Evolutionary conservation across 2,888 invertebrate genomes (phyloP).

Genomic region (Frankliniella intonsa): DNA sequence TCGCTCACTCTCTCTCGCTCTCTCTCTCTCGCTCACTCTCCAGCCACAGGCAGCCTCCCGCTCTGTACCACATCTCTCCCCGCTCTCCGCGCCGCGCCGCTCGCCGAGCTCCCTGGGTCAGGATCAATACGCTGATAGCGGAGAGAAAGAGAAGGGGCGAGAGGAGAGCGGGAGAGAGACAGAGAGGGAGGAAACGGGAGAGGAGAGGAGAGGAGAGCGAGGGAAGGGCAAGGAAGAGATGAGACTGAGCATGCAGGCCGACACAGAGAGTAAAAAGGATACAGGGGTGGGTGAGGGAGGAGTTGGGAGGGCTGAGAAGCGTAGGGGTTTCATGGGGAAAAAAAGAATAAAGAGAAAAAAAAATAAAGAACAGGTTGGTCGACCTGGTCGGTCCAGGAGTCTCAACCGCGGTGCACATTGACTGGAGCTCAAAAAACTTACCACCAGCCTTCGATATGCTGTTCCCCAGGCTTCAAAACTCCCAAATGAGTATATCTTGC

Average conservation of each 20-base stretch:
- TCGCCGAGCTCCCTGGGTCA: constrained; percentile 32
- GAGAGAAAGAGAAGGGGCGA: constrained; percentile 22
- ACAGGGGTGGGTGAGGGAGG: background rate
- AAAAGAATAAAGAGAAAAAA: too few relatives aligned
- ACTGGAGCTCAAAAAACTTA: too few relatives aligned
- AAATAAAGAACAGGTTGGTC: too few relatives aligned
- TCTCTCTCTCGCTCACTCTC: constrained; percentile 34
- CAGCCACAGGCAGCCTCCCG: constrained; percentile 32
- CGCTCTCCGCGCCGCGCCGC: constrained; percentile 36
- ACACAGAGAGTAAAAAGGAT: constrained; percentile 23
- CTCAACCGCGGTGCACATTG: too few relatives aligned
- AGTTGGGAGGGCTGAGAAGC: too few relatives aligned
- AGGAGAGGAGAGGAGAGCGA: constrained; percentile 13
- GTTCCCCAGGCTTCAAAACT: too few relatives aligned
- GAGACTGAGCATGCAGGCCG: too few relatives aligned
- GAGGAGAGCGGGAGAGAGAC: background rate
- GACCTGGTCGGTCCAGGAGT: too few relatives aligned
- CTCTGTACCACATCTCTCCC: constrained; percentile 36
- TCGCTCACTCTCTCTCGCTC: constrained; percentile 36
- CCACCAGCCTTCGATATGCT: too few relatives aligned
- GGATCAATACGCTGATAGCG: constrained; percentile 32
- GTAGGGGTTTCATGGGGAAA: too few relatives aligned
- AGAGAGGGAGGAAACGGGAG: constrained; percentile 31
- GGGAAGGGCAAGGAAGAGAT: constrained; percentile 30
- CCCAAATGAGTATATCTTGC: too few relatives aligned